A percentile compares a stretch with the other conserved stretches of the same genome.
These are phyloP conservation scores for Escarpia spicata DNA, from an alignment of 2,888 invertebrate genomes.

Conservation along the genomic window DNA sequence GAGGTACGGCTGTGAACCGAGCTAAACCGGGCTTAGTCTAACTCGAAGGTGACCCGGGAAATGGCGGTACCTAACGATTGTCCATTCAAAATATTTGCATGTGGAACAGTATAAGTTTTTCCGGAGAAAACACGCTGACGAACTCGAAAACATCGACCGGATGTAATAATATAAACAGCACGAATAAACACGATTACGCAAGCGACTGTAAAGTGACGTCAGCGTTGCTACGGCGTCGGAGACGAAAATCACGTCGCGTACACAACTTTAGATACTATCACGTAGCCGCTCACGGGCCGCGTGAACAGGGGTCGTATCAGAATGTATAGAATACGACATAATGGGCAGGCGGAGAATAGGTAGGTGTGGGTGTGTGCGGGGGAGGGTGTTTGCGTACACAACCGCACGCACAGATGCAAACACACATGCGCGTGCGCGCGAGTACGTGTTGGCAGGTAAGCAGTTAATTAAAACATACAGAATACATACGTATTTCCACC, in stretches of 20 bases:
- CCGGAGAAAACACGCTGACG: background rate
- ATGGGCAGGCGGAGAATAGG: background rate
- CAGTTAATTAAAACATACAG: too few relatives aligned
- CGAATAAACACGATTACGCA: background rate
- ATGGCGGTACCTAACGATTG: background rate
- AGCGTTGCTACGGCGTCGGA: background rate
- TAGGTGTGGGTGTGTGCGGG: background rate
- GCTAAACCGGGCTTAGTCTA: too few relatives aligned
- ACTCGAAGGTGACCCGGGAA: too few relatives aligned
- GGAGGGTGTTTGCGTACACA: background rate
- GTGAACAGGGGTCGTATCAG: background rate
- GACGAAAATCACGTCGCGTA: conserved; percentile 4
- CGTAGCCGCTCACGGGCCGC: background rate
- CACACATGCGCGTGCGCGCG: background rate
- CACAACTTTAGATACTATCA: background rate
- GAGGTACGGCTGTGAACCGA: too few relatives aligned
- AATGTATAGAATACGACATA: background rate
- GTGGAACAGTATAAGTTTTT: background rate
- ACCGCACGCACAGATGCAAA: too few relatives aligned
- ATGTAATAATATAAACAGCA: background rate
- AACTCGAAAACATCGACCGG: background rate
- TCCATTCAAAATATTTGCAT: background rate
- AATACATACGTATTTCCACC: too few relatives aligned
- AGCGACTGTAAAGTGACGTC: background rate
- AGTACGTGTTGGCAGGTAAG: background rate